Conservation (phyloP, 2,888 invertebrate species). For the Nomada lathburiana region DNA sequence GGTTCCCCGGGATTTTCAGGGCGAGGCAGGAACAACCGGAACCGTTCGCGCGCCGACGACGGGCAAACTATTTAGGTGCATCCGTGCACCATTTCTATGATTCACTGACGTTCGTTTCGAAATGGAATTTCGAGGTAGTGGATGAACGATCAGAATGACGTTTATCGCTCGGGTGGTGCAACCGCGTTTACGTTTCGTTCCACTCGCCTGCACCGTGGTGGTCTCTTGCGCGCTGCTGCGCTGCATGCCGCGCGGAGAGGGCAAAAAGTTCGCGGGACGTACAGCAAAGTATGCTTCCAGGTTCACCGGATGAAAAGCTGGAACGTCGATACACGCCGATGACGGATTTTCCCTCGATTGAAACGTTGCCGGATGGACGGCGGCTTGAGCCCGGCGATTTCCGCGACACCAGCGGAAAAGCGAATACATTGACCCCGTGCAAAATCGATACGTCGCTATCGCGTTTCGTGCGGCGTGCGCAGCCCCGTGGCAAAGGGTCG, state of each 20-base stretch:
- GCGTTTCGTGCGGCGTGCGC: constrained; percentile 19
- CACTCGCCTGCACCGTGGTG: constrained; percentile 32
- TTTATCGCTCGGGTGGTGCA: constrained; percentile 35
- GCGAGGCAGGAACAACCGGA: constrained; percentile 14
- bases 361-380: constrained; percentile 6
- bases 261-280: constrained; percentile 5
- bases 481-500: constrained; percentile 21
- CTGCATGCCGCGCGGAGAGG: background rate
- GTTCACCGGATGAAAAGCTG: constrained; percentile 12
- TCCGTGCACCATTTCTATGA: background rate
- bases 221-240: constrained; percentile 11
- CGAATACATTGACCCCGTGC: constrained; percentile 69
- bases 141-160: constrained; percentile 26
- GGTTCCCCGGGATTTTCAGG: too few relatives aligned
- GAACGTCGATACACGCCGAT: background rate
- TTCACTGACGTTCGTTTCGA: background rate
- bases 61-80: background rate
- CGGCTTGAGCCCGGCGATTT: constrained; percentile 31
- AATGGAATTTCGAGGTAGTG: constrained; percentile 22
- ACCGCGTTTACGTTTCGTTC: constrained; percentile 41
- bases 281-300: constrained; percentile 9
- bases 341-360: background rate
- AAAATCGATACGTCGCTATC: constrained; percentile 68
- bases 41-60: constrained; percentile 33
- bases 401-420: constrained; percentile 41